Evolutionary conservation across 1,140 invertebrate species (phyloP).

Genomic region (Popillia japonica): DNA sequence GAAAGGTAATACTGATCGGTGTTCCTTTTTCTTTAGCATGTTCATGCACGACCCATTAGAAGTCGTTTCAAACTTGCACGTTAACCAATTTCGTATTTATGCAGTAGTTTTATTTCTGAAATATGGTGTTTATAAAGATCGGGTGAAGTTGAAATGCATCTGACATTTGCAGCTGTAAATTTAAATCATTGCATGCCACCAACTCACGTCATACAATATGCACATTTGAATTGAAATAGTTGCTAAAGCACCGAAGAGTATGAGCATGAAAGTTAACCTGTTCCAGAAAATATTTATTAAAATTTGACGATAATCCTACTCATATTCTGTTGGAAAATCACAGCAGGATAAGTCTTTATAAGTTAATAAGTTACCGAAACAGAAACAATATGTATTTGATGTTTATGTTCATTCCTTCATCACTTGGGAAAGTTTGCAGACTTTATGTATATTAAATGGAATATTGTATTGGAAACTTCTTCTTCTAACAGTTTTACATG

Average conservation of each 20-base stretch:
- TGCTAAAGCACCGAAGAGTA: neutral
- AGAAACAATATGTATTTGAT: too few relatives aligned
- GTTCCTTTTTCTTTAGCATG: constrained; percentile 28
- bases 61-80: neutral
- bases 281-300: too few relatives aligned
- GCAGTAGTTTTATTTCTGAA: too few relatives aligned
- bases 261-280: neutral
- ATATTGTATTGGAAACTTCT: too few relatives aligned
- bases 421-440: too few relatives aligned
- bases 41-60: neutral
- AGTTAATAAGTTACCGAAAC: too few relatives aligned
- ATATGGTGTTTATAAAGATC: neutral
- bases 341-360: too few relatives aligned
- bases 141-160: neutral
- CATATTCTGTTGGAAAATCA: too few relatives aligned
- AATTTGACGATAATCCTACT: too few relatives aligned
- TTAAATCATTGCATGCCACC: neutral
- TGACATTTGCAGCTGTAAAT: neutral
- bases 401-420: too few relatives aligned
- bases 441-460: too few relatives aligned
- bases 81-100: neutral
- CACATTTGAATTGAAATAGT: neutral
- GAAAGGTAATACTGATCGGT: constrained; percentile 55
- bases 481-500: neutral
- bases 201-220: neutral